A percentile compares a stretch with the other conserved stretches of the same genome.
Conservation (phyloP, 2,888 invertebrate species). For the Eupithecia subumbrata region DNA sequence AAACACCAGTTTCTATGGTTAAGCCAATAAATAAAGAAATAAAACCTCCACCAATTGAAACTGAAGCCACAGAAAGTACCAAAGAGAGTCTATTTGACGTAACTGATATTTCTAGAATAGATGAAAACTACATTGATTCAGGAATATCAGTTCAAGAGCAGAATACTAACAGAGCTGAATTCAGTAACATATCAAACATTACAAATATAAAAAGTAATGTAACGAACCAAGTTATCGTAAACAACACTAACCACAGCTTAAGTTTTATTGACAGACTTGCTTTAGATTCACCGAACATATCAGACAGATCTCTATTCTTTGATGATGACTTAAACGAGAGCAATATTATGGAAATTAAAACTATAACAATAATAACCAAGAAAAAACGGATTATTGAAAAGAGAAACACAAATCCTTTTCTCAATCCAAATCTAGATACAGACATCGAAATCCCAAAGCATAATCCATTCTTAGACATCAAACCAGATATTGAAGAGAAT, state of each 20-base stretch:
- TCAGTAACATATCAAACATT: conserved; percentile 49
- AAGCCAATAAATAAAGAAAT: conserved; percentile 17
- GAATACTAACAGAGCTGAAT: conserved; percentile 54
- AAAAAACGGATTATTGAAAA: conserved; percentile 64
- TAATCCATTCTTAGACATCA: conserved; percentile 69
- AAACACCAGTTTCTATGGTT: background rate
- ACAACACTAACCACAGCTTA: conserved; percentile 70
- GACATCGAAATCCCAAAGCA: conserved; percentile 43
- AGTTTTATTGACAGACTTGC: conserved; percentile 79
- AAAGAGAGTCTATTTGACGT: conserved; percentile 37
- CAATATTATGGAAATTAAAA: conserved; percentile 82
- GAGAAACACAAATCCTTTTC: conserved; percentile 76
- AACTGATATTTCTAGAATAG: conserved; percentile 44
- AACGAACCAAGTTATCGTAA: conserved; percentile 69
- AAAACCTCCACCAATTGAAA: conserved; percentile 14
- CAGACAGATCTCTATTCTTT: conserved; percentile 72
- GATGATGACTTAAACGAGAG: conserved; percentile 82
- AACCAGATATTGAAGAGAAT: conserved; percentile 65
- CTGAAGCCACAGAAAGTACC: conserved; percentile 23
- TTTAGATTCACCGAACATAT: conserved; percentile 69
- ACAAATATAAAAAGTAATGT: conserved; percentile 69
- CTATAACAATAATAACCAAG: conserved; percentile 78
- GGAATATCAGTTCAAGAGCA: conserved; percentile 68
- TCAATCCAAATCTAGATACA: conserved; percentile 63
- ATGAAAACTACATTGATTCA: conserved; percentile 58